These are phyloP conservation scores for Chrysopa pallens DNA, from an alignment of 1,140 invertebrate genomes.

Conservation along the genomic window DNA sequence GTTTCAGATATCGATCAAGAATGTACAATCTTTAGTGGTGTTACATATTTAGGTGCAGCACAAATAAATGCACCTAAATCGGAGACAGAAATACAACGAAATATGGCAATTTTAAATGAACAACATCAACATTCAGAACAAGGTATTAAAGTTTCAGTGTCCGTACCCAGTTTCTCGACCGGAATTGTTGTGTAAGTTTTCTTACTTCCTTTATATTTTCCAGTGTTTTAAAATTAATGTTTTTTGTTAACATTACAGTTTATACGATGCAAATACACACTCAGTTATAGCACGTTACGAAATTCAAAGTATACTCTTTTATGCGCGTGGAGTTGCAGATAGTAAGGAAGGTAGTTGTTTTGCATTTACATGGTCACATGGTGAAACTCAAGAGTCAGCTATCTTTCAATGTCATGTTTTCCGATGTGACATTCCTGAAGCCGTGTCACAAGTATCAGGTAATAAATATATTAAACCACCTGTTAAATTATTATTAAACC, in stretches of 20 bases:
- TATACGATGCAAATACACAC: constrained; percentile 71
- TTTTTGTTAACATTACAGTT: constrained; percentile 34
- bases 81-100: constrained; percentile 86
- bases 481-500: no score
- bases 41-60: constrained; percentile 87
- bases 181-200: constrained; percentile 55
- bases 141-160: constrained; percentile 74
- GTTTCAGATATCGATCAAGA: constrained; percentile 67
- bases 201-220: constrained; percentile 3
- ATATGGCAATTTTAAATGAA: constrained; percentile 78
- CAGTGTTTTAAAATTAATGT: neutral
- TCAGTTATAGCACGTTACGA: constrained; percentile 77
- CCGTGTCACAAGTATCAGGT: constrained; percentile 62
- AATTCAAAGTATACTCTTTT: constrained; percentile 87
- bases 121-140: constrained; percentile 50
- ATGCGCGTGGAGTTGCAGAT: constrained; percentile 74
- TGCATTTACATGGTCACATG: constrained; percentile 92
- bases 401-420: constrained; percentile 96
- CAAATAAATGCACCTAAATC: constrained; percentile 85
- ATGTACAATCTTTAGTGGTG: constrained; percentile 80
- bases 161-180: constrained; percentile 78
- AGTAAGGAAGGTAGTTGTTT: constrained; percentile 79
- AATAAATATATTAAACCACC: no score
- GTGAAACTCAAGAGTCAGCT: constrained; percentile 67
- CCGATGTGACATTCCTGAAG: constrained; percentile 89